Evolutionary conservation across 2,113 vertebrate genomes (phyloP), one percentile per base, ranked within the genome.

Genomic region (Pomatostomus ruficeps): DNA sequence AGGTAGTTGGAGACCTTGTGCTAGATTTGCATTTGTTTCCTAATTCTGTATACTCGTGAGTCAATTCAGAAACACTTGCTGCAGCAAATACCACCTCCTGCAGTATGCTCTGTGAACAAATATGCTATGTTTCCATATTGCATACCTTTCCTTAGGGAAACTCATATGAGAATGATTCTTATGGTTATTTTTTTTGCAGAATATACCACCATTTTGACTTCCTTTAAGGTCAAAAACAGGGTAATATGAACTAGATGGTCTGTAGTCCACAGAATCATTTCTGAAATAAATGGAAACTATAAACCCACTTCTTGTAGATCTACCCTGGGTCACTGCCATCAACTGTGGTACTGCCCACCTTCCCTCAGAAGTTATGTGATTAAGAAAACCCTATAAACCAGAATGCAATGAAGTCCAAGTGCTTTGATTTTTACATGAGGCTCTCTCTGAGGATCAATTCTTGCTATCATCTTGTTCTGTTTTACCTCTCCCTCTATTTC

Each of bases 201-300:
- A 68, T 22, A 12, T 68, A 52, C 36, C 22, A 29, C 28, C 79
- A 42, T 71, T 83, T 49, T 59, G 24, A 62, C 35, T 82, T 82
- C n/a, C 38, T 88, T 68, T 65, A 40, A 76, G 45, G 35, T 72
- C 15, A 75, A 79, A 82, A 63, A 85, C 21, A 74, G 51, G 38
- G 10, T 61, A 59, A 67, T 70, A 68, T 9, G 40, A 74, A 79
- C 68, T 81, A 79, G 48, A 72, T 48, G 66, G 77, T 31, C n/a
- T 57, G 49, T 9, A 49, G 43, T 57, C 49, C 42, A 61, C 49
- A 84, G 49, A 67, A 90, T 19, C 3, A 33, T 78, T 77, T 82
- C 88, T 82, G 66, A 91, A 95, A 91, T 52, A 91, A 91, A 91
- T 12, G 13, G 35, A 89, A 91, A 91, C 48, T 85, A 71, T 78